Conservation (phyloP, 2,113 vertebrate genomes). For the Bambusicola thoracicus region DNA sequence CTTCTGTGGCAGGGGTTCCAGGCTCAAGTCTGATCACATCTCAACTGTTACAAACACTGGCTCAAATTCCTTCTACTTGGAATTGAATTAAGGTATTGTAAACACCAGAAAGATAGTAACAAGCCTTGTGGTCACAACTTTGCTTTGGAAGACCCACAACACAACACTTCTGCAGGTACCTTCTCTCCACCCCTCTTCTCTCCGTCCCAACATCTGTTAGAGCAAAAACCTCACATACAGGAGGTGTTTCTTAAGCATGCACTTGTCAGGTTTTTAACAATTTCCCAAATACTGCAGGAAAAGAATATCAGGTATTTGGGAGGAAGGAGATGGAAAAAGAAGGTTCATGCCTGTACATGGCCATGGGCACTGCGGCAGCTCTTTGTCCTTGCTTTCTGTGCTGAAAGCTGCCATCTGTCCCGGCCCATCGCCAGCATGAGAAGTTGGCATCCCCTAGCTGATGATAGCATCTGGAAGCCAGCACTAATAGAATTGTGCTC, state of each 20-base stretch:
- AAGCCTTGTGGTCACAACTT: not conserved
- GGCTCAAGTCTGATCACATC: not conserved
- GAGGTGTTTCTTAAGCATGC: not conserved
- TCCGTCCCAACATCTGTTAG: not conserved
- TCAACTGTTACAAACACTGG: not conserved
- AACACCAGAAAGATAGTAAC: not conserved
- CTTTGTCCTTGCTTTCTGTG: not conserved
- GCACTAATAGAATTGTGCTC: not conserved
- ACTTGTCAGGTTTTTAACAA: not conserved
- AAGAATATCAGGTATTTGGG: not conserved
- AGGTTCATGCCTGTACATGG: not conserved
- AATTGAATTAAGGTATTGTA: not conserved
- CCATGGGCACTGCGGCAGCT: not conserved
- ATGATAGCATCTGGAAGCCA: slow-evolving; percentile 9
- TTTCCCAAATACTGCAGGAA: not conserved
- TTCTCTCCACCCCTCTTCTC: not conserved
- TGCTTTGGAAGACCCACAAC: not conserved
- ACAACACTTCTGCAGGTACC: not conserved
- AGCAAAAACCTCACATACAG: not conserved
- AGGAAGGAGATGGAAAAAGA: not conserved
- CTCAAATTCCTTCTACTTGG: not conserved
- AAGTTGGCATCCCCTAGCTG: not conserved
- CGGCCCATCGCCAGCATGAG: not conserved
- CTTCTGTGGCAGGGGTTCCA: not conserved
- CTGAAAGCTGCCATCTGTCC: slow-evolving; percentile 26